Conservation (phyloP, 2,888 invertebrate species). For the Nysson spinosus region DNA sequence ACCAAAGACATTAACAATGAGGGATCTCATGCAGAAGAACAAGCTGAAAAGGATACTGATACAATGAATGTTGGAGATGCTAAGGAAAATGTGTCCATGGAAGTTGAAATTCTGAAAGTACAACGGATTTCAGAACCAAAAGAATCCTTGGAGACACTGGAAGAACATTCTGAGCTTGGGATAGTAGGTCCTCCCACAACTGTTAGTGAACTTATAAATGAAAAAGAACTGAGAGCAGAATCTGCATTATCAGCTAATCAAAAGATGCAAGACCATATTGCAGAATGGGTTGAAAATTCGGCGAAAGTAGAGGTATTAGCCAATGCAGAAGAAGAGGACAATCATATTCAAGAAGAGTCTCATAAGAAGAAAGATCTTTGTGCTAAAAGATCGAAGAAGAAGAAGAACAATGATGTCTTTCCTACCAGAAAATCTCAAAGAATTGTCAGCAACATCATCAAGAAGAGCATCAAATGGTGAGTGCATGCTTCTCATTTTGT, state of each 20-base stretch:
- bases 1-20: neutral
- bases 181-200: slow-evolving; percentile 72
- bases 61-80: too few relatives aligned
- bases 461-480: slow-evolving; percentile 75
- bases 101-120: slow-evolving; percentile 14
- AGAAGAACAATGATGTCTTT: slow-evolving; percentile 39
- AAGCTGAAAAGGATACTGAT: neutral
- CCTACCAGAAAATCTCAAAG: slow-evolving; percentile 70
- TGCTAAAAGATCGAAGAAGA: slow-evolving; percentile 50
- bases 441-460: slow-evolving; percentile 73
- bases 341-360: slow-evolving; percentile 7
- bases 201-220: slow-evolving; percentile 67
- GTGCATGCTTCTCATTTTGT: slow-evolving; percentile 41
- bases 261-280: slow-evolving; percentile 73
- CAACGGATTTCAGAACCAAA: slow-evolving; percentile 32
- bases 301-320: slow-evolving; percentile 63
- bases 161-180: slow-evolving; percentile 63
- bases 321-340: slow-evolving; percentile 41
- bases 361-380: slow-evolving; percentile 25
- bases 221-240: slow-evolving; percentile 65
- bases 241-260: slow-evolving; percentile 68
- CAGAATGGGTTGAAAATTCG: slow-evolving; percentile 77
- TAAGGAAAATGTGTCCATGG: slow-evolving; percentile 23
- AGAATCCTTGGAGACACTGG: slow-evolving; percentile 10
- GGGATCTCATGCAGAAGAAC: slow-evolving; percentile 1